phyloP scores from a whole-genome alignment of 1,140 invertebrate species.

The Samia ricini region DNA sequence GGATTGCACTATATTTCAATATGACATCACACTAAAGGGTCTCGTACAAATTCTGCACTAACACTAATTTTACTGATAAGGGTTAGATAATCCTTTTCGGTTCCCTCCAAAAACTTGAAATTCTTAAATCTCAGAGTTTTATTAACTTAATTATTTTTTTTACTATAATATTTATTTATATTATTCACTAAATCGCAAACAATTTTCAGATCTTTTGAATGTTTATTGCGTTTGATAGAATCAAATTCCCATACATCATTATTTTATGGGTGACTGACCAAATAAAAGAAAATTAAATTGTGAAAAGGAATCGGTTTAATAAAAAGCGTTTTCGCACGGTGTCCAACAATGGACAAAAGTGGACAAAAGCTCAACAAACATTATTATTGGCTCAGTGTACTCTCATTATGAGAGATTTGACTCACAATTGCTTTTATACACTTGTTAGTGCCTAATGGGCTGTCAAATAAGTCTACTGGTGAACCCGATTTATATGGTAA shows the following conservation, averaged over 20 bases:
- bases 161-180: too few species aligned
- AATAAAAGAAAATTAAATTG: not conserved
- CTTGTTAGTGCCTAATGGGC: conserved; percentile 31
- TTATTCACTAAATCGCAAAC: too few species aligned
- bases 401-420: conserved; percentile 32
- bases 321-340: conserved; percentile 32
- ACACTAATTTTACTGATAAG: too few species aligned
- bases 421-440: conserved; percentile 20
- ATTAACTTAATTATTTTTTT: too few species aligned
- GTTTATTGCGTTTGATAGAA: too few species aligned
- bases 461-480: conserved; percentile 28
- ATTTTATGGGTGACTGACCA: not conserved
- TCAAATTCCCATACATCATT: not conserved
- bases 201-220: too few species aligned
- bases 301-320: not conserved
- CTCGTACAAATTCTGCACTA: too few species aligned
- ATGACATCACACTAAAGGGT: too few species aligned
- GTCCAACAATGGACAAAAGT: conserved; percentile 28
- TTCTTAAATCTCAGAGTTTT: too few species aligned
- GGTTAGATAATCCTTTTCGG: too few species aligned
- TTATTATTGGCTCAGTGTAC: conserved; percentile 33
- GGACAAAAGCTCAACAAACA: conserved; percentile 24
- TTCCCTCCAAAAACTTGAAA: too few species aligned
- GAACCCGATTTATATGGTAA: not conserved
- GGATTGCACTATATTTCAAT: too few species aligned